Conservation (phyloP, 1,140 invertebrate species). For the Acyrthosiphon pisum region DNA sequence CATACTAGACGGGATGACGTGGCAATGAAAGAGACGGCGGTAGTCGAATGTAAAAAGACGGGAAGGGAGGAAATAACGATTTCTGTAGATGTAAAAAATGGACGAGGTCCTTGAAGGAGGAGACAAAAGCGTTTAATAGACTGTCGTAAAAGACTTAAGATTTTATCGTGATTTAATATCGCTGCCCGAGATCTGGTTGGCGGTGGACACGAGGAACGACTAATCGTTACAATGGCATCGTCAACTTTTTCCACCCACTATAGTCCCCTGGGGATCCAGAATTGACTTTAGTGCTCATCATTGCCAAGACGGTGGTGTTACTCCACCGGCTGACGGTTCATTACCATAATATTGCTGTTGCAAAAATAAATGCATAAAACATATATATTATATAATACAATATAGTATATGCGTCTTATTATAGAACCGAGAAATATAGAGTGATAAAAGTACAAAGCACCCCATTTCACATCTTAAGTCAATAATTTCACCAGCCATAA, state of each 20-base stretch:
- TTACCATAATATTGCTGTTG: slow-evolving; percentile 52
- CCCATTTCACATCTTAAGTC: background rate
- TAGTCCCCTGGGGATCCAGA: slow-evolving; percentile 10
- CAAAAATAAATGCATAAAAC: slow-evolving; percentile 45
- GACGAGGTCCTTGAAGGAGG: slow-evolving; percentile 21
- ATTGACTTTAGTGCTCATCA: slow-evolving; percentile 47
- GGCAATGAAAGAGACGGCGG: background rate
- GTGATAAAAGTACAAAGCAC: background rate
- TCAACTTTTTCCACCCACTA: slow-evolving; percentile 22
- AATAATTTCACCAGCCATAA: background rate
- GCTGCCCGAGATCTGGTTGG: slow-evolving; percentile 11
- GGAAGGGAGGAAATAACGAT: slow-evolving; percentile 44
- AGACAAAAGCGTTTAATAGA: slow-evolving; percentile 50
- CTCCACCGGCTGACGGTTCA: background rate
- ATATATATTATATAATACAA: background rate
- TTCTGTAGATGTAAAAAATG: slow-evolving; percentile 49
- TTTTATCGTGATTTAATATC: slow-evolving; percentile 56
- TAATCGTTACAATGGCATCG: slow-evolving; percentile 51
- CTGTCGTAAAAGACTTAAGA: slow-evolving; percentile 53
- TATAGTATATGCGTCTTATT: background rate
- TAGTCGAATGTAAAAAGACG: slow-evolving; percentile 25
- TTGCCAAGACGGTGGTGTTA: background rate
- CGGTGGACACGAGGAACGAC: slow-evolving; percentile 20
- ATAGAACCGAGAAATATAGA: background rate
- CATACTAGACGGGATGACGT: background rate